Conservation (phyloP, 2,888 invertebrate genomes). For the Polyommatus icarus region DNA sequence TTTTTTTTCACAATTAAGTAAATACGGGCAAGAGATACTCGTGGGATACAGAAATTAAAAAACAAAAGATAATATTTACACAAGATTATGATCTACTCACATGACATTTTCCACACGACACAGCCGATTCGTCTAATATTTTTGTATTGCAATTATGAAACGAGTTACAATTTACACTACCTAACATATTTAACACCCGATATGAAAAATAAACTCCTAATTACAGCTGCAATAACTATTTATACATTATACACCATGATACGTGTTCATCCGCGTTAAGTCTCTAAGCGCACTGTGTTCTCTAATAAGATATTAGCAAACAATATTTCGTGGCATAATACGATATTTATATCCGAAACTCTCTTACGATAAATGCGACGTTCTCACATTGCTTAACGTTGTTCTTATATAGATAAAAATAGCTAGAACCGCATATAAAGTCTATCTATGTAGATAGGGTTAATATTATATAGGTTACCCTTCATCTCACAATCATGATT, state of each 20-base stretch:
- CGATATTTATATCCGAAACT: slow-evolving; percentile 48
- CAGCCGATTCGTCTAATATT: slow-evolving; percentile 76
- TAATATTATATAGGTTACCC: slow-evolving; percentile 54
- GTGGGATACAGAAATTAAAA: slow-evolving; percentile 22
- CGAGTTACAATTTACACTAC: slow-evolving; percentile 73
- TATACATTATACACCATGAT: slow-evolving; percentile 76
- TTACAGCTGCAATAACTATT: slow-evolving; percentile 80
- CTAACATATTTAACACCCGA: slow-evolving; percentile 78
- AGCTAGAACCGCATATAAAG: slow-evolving; percentile 59
- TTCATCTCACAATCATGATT: slow-evolving; percentile 76
- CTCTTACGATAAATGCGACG: slow-evolving; percentile 50
- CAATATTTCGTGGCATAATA: slow-evolving; percentile 55
- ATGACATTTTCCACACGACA: slow-evolving; percentile 75
- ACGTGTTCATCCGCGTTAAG: slow-evolving; percentile 63
- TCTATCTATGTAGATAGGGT: slow-evolving; percentile 43
- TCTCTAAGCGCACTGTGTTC: slow-evolving; percentile 73
- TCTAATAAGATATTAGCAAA: slow-evolving; percentile 64
- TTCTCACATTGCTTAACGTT: slow-evolving; percentile 48
- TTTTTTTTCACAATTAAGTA: slow-evolving; percentile 29
- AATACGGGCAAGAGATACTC: slow-evolving; percentile 47
- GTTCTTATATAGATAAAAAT: slow-evolving; percentile 69
- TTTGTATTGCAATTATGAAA: slow-evolving; percentile 74
- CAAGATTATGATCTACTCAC: slow-evolving; percentile 63
- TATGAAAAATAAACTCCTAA: slow-evolving; percentile 81
- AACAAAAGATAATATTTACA: slow-evolving; percentile 67